Conservation (phyloP, 2,797 vertebrate genomes). For the Neomorphus geoffroyi region DNA sequence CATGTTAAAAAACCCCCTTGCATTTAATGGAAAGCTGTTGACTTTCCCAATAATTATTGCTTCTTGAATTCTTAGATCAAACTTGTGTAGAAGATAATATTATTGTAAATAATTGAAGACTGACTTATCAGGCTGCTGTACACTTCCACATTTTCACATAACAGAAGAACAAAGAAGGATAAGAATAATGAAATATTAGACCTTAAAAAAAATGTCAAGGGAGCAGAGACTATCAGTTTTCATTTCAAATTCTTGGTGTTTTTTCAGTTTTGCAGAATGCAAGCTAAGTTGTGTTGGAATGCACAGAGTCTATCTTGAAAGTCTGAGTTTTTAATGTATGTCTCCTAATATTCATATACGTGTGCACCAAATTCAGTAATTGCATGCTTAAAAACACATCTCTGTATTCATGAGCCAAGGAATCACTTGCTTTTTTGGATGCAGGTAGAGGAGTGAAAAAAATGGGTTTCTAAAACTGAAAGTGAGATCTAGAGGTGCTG, state of each 20-base stretch:
- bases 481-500: neutral
- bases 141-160: neutral
- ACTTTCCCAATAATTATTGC: neutral
- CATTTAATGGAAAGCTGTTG: neutral
- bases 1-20: fast-evolving
- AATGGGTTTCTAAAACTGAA: neutral
- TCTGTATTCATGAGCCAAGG: fast-evolving
- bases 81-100: neutral
- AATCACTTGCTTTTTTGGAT: neutral
- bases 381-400: neutral
- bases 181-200: neutral
- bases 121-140: neutral
- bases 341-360: neutral
- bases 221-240: neutral
- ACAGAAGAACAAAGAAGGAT: neutral
- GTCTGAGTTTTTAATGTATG: neutral
- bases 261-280: neutral
- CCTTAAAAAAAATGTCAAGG: neutral
- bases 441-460: neutral
- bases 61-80: neutral
- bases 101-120: neutral
- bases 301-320: neutral
- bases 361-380: neutral
- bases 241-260: neutral
- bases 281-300: neutral